Evolutionary conservation across 2,888 invertebrate genomes (phyloP).

Genomic region (Tetragonula carbonaria): DNA sequence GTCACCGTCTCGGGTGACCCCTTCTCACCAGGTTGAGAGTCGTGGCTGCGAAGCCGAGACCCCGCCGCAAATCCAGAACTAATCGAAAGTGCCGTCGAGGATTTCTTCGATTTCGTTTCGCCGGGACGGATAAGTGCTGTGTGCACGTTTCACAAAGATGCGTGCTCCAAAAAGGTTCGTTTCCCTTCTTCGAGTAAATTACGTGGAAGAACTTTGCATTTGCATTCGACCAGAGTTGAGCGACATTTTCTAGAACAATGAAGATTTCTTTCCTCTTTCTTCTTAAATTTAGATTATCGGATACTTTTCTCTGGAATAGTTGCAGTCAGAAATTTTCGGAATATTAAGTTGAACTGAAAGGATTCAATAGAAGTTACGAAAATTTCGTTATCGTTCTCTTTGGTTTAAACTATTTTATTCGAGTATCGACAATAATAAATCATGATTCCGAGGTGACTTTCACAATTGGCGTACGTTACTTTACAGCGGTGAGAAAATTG

Average conservation of each 20-base stretch:
- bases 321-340: background rate
- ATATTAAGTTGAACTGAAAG: too few species aligned
- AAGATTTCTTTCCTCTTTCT: background rate
- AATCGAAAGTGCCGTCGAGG: conserved; percentile 61
- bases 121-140: background rate
- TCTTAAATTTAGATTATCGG: background rate
- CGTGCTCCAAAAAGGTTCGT: background rate
- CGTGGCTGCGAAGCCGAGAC: conserved; percentile 50
- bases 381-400: background rate
- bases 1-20: conserved; percentile 59
- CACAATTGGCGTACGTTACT: too few species aligned
- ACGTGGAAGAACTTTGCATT: background rate
- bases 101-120: conserved; percentile 38
- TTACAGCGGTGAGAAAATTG: background rate
- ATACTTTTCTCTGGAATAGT: background rate
- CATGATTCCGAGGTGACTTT: too few species aligned
- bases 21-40: conserved; percentile 48
- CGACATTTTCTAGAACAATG: too few species aligned
- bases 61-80: conserved; percentile 64
- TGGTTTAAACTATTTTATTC: background rate
- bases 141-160: background rate
- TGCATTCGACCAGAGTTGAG: background rate
- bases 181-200: too few species aligned
- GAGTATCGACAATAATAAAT: too few species aligned
- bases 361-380: background rate